These are phyloP conservation scores for Anthopleura xanthogrammica DNA, from an alignment of 92 coral and sea anemone species.

Conservation along the genomic window DNA sequence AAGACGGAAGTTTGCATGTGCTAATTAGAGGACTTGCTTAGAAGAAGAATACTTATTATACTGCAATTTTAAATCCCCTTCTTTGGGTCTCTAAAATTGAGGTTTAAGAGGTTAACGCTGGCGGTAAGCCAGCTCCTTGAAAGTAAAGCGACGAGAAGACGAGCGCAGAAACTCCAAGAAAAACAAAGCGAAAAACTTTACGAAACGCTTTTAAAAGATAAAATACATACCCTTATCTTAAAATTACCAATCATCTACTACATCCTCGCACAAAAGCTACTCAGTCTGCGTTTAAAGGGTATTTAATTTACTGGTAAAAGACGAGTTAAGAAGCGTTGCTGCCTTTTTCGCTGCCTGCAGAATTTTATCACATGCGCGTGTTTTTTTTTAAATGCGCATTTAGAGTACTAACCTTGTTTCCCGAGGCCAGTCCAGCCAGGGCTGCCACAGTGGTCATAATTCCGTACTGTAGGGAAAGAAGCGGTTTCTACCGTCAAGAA, in stretches of 20 bases:
- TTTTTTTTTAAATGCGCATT: slow-evolving; percentile 20
- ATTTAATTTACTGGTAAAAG: slow-evolving; percentile 2
- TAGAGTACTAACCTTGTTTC: slow-evolving; percentile 65
- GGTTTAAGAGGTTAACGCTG: slow-evolving; percentile 1
- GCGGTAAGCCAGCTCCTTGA: slow-evolving; percentile 24
- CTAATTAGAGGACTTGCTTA: not conserved
- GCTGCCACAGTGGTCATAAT: slow-evolving; percentile 98
- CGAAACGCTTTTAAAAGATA: not conserved
- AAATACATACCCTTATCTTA: not conserved
- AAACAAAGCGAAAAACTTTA: slow-evolving; percentile 2
- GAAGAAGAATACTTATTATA: not conserved
- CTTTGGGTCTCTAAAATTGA: not conserved
- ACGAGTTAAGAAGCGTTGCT: slow-evolving; percentile 6
- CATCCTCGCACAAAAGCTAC: not conserved
- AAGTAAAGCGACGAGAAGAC: slow-evolving; percentile 1
- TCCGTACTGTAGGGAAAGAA: slow-evolving; percentile 50
- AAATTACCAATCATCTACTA: not conserved
- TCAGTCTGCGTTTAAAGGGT: not conserved
- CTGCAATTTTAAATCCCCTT: not conserved
- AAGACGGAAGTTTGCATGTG: not conserved
- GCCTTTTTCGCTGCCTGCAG: slow-evolving; percentile 64
- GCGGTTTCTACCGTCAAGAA: slow-evolving; percentile 30
- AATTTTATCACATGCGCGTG: slow-evolving; percentile 17
- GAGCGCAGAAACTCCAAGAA: not conserved
- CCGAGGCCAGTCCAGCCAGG: slow-evolving; percentile 87